phyloP scores from a whole-genome alignment of 2,113 vertebrate species.

The Malurus alboscapulatus region DNA sequence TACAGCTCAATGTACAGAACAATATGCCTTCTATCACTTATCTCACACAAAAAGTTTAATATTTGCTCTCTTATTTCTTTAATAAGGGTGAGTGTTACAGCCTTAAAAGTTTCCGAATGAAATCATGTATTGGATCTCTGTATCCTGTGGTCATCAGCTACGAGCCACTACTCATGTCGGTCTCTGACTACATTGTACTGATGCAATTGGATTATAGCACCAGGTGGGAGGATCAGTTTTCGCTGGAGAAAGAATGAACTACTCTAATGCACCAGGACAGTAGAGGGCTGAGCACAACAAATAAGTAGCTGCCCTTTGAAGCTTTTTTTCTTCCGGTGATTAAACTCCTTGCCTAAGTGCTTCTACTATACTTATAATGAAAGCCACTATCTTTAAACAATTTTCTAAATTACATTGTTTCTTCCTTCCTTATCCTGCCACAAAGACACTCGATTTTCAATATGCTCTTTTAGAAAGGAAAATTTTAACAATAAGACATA shows the following conservation, averaged over 20 bases:
- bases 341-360: constrained; percentile 12
- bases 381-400: neutral
- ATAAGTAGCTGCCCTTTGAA: constrained; percentile 31
- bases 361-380: neutral
- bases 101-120: constrained; percentile 6
- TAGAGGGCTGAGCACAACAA: constrained; percentile 2
- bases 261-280: neutral
- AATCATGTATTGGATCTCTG: constrained; percentile 16
- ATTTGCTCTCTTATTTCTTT: constrained; percentile 64
- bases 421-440: neutral
- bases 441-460: neutral
- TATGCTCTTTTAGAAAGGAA: neutral
- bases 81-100: constrained; percentile 30
- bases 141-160: constrained; percentile 5
- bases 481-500: neutral
- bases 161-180: neutral
- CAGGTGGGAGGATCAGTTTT: constrained; percentile 47
- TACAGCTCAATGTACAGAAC: constrained; percentile 27
- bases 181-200: constrained; percentile 9
- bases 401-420: neutral
- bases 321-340: neutral
- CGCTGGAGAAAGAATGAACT: constrained; percentile 14
- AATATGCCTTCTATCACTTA: constrained; percentile 51
- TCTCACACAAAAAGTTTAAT: constrained; percentile 31
- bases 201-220: constrained; percentile 10